These are phyloP conservation scores for Willowsia nigromaculata DNA, from an alignment of 2,888 invertebrate genomes.

Conservation along the genomic window DNA sequence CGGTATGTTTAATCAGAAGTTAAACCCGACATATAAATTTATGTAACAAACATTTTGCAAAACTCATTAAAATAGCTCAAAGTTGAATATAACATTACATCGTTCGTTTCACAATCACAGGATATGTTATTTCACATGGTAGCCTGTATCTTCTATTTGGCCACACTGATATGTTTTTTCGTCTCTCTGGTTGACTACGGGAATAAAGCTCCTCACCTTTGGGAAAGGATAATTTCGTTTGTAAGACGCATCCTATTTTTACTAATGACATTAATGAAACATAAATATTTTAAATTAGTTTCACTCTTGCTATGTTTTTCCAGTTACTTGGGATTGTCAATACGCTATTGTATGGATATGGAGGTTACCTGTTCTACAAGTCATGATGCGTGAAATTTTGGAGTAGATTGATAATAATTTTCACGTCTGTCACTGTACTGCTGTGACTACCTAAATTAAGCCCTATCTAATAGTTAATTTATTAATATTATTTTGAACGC, in stretches of 20 bases:
- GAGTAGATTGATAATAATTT: no score
- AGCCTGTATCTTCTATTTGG: constrained; percentile 60
- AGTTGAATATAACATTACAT: neutral
- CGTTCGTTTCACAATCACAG: neutral
- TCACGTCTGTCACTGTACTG: no score
- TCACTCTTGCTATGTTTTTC: neutral
- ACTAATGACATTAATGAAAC: neutral
- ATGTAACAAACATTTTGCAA: no score
- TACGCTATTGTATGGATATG: constrained; percentile 54
- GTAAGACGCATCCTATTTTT: constrained; percentile 38
- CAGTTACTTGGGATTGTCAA: constrained; percentile 60
- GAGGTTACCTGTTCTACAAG: constrained; percentile 49
- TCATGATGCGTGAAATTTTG: neutral
- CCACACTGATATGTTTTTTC: constrained; percentile 62
- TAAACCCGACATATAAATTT: no score
- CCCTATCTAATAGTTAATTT: no score
- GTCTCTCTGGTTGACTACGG: constrained; percentile 44
- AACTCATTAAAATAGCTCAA: neutral
- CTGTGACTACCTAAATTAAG: no score
- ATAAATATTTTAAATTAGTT: neutral
- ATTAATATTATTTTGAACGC: no score
- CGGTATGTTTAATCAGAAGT: no score
- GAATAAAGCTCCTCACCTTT: constrained; percentile 5
- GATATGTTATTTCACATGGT: constrained; percentile 68
- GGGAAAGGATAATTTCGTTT: constrained; percentile 64